phyloP scores from a whole-genome alignment of 1,140 invertebrate genomes.

The Platyura marginata region DNA sequence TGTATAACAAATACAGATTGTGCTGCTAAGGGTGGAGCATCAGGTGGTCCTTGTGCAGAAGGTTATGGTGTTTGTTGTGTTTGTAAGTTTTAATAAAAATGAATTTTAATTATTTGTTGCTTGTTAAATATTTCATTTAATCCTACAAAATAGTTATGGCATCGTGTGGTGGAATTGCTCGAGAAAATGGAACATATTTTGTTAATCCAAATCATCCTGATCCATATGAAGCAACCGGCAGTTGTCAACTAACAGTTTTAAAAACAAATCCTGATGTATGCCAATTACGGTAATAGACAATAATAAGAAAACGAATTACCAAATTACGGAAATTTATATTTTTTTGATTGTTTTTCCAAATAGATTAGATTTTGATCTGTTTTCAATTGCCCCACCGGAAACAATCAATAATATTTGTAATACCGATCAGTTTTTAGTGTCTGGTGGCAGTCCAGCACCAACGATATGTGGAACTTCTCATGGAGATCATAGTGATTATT shows the following conservation, averaged over 20 bases:
- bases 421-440: constrained; percentile 69
- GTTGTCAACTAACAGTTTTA: constrained; percentile 62
- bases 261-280: constrained; percentile 59
- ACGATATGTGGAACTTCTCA: constrained; percentile 62
- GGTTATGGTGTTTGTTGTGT: constrained; percentile 29
- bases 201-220: constrained; percentile 62
- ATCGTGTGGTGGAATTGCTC: constrained; percentile 52
- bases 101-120: neutral
- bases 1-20: constrained; percentile 53
- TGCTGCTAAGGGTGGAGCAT: constrained; percentile 37
- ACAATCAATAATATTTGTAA: constrained; percentile 55
- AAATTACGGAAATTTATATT: too few species aligned
- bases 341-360: constrained; percentile 2
- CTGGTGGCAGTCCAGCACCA: constrained; percentile 59
- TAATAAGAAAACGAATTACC: too few species aligned
- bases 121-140: neutral
- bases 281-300: constrained; percentile 46
- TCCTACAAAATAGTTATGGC: constrained; percentile 36
- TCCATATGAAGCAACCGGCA: constrained; percentile 51
- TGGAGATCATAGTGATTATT: constrained; percentile 64
- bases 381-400: constrained; percentile 51
- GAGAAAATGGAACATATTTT: constrained; percentile 68
- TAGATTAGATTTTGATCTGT: constrained; percentile 63
- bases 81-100: constrained; percentile 12
- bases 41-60: constrained; percentile 54